phyloP scores from a whole-genome alignment of 2,888 invertebrate species.

The Leptinotarsa peninsularis region DNA sequence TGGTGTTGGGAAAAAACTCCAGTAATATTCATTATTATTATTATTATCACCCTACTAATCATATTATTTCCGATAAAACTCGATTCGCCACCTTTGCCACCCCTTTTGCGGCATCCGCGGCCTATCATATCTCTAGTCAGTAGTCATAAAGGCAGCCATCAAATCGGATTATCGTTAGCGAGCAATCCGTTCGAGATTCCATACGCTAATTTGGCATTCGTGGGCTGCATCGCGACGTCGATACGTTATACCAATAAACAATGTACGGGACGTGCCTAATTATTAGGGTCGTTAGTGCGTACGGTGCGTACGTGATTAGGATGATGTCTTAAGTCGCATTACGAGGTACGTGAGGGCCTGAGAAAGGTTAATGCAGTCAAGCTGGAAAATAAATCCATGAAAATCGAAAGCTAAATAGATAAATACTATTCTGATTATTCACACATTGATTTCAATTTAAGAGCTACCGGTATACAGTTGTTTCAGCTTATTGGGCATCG shows the following conservation, averaged over 20 bases:
- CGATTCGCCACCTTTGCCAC: no score
- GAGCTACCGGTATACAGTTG: no score
- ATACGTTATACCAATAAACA: constrained; percentile 43
- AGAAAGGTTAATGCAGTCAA: no score
- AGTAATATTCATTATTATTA: no score
- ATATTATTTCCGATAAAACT: no score
- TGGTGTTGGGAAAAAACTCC: no score
- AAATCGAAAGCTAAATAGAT: no score
- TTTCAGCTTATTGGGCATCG: no score
- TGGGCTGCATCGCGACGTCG: constrained; percentile 18
- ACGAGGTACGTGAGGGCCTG: constrained; percentile 10
- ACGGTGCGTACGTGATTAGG: constrained; percentile 40
- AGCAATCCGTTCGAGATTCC: constrained; percentile 9
- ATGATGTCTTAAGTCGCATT: constrained; percentile 29
- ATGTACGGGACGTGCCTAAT: constrained; percentile 43
- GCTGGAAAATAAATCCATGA: no score
- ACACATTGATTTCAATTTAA: no score
- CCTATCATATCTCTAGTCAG: neutral
- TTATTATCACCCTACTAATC: no score
- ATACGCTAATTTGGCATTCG: constrained; percentile 37
- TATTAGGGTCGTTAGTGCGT: constrained; percentile 41
- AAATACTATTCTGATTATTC: no score
- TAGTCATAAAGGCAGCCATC: neutral
- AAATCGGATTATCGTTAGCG: constrained; percentile 22
- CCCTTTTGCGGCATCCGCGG: neutral